Conservation (phyloP, 2,797 vertebrate species). For the Trachops cirrhosus region DNA sequence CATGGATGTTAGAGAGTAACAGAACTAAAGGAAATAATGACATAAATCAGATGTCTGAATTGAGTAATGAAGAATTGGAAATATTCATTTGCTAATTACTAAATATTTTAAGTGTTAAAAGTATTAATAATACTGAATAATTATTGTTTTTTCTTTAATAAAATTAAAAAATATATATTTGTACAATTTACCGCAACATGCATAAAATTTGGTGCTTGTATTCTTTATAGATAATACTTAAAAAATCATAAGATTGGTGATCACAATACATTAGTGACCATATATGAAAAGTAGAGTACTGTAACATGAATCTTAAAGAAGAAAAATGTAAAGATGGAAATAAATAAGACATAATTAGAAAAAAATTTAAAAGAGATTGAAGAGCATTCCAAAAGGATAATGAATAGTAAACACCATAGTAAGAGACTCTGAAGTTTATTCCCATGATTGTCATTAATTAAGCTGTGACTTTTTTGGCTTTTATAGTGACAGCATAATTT, state of each 20-base stretch:
- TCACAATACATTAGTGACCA: not conserved
- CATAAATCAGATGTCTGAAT: not conserved
- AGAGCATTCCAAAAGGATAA: not conserved
- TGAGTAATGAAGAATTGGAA: not conserved
- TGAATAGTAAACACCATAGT: not conserved
- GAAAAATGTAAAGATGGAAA: not conserved
- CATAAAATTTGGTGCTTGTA: not conserved
- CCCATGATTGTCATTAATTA: not conserved
- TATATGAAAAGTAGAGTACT: not conserved
- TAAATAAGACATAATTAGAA: not conserved
- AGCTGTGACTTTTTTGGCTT: not conserved
- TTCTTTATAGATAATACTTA: not conserved
- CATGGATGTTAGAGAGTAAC: not conserved
- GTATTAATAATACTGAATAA: not conserved
- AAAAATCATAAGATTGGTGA: not conserved
- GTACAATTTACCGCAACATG: not conserved
- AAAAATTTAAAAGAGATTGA: not conserved
- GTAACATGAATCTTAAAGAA: not conserved
- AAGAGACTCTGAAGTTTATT: not conserved
- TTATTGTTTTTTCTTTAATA: not conserved
- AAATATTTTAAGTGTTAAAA: not conserved
- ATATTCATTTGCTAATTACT: not conserved
- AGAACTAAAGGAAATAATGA: not conserved
- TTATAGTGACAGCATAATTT: not conserved
- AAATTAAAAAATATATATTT: not conserved